phyloP scores from a whole-genome alignment of 2,797 vertebrate genomes.

The Gambusia yucatana region DNA sequence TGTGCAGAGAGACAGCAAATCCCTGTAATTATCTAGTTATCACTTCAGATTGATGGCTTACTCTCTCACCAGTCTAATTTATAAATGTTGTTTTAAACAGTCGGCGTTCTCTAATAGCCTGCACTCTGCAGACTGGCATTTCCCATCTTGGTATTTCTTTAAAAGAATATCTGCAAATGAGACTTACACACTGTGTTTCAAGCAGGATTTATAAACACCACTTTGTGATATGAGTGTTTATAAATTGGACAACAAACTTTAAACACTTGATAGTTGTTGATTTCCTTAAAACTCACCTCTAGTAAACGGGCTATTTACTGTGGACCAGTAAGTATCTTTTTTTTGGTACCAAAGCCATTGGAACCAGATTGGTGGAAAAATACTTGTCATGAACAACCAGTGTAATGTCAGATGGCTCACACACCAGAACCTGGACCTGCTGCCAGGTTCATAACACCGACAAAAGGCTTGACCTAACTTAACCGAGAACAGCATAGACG shows the following conservation, averaged over 20 bases:
- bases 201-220: background rate
- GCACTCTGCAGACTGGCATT: background rate
- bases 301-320: background rate
- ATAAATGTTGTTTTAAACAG: background rate
- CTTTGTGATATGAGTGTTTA: background rate
- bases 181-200: background rate
- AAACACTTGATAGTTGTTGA: background rate
- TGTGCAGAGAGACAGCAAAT: background rate
- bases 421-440: background rate
- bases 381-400: background rate
- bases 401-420: background rate
- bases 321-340: too few relatives aligned
- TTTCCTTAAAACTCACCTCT: background rate
- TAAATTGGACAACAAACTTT: background rate
- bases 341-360: background rate
- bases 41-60: background rate
- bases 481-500: background rate
- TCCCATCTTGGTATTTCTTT: background rate
- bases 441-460: background rate
- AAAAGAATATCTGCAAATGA: background rate
- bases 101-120: background rate
- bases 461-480: background rate
- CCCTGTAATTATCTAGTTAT: conserved; percentile 1
- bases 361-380: background rate
- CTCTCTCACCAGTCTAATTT: background rate